These are phyloP conservation scores for Ips typographus DNA, from an alignment of 1,140 invertebrate species.

Conservation along the genomic window DNA sequence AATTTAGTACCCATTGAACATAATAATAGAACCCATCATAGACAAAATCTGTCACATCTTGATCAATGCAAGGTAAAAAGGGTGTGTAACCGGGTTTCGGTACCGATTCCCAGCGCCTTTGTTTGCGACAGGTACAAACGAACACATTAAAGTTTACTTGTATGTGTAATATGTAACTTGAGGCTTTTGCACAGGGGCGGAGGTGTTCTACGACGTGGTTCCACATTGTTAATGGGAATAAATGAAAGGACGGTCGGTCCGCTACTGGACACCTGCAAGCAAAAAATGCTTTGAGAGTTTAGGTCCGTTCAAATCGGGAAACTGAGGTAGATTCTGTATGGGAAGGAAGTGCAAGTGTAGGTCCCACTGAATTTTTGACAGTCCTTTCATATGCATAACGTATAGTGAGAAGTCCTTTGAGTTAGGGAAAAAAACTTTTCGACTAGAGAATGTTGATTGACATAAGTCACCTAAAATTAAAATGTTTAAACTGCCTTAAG, in stretches of 20 bases:
- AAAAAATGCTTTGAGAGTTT: background rate
- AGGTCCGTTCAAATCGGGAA: background rate
- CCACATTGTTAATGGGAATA: no score
- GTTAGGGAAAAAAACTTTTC: no score
- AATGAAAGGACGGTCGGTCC: background rate
- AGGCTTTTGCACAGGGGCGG: background rate
- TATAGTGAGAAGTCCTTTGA: no score
- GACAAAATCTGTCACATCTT: slow-evolving; percentile 5
- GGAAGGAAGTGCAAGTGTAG: slow-evolving; percentile 1
- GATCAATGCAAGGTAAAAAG: slow-evolving; percentile 7
- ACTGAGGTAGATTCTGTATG: background rate
- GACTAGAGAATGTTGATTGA: no score
- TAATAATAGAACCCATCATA: background rate
- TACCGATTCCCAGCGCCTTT: slow-evolving; percentile 17
- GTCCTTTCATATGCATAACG: no score
- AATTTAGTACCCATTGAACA: background rate
- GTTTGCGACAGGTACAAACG: background rate
- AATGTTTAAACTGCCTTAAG: no score
- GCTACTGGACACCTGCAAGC: background rate
- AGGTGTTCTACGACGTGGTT: background rate
- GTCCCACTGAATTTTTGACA: background rate
- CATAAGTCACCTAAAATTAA: no score
- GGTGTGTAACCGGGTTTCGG: slow-evolving; percentile 22
- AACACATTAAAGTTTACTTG: background rate
- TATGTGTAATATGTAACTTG: background rate